These are phyloP conservation scores for Thecocarcelia acutangulata DNA, from an alignment of 2,888 invertebrate species.

Conservation along the genomic window DNA sequence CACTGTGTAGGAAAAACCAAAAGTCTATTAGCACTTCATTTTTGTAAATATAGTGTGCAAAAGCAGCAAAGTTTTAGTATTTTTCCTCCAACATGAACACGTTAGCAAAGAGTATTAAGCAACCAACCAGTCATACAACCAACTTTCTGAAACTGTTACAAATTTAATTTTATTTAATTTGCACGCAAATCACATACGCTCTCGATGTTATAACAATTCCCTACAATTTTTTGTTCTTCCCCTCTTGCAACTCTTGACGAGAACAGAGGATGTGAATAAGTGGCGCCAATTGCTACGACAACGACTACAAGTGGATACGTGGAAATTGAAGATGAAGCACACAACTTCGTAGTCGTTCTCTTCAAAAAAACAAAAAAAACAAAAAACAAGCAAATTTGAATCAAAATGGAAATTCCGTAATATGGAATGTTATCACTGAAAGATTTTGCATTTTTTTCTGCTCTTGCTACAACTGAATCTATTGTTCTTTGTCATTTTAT, in stretches of 20 bases:
- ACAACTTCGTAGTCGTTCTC: background rate
- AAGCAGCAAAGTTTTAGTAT: slow-evolving; percentile 24
- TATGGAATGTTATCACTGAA: slow-evolving; percentile 35
- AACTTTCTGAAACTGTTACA: slow-evolving; percentile 54
- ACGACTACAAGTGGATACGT: background rate
- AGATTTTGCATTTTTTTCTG: slow-evolving; percentile 32
- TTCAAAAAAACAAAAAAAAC: background rate
- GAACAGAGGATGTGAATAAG: slow-evolving; percentile 15
- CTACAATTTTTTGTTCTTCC: background rate
- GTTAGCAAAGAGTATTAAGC: background rate
- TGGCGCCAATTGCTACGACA: slow-evolving; percentile 19
- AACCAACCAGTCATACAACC: slow-evolving; percentile 36
- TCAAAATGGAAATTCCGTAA: slow-evolving; percentile 22
- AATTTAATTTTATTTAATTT: slow-evolving; percentile 57
- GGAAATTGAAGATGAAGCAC: slow-evolving; percentile 9
- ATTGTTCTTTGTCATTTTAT: background rate
- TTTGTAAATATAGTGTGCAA: too few species aligned
- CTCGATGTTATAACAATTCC: background rate
- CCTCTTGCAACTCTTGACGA: slow-evolving; percentile 19
- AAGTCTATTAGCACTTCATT: too few species aligned
- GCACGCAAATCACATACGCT: slow-evolving; percentile 50
- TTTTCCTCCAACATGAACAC: slow-evolving; percentile 7
- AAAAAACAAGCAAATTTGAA: slow-evolving; percentile 28
- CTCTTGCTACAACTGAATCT: background rate
- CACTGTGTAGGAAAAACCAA: too few species aligned